Evolutionary conservation across 2,888 invertebrate genomes (phyloP), one percentile per base, ranked within the genome.

Genomic region (Mellilla xanthometata): DNA sequence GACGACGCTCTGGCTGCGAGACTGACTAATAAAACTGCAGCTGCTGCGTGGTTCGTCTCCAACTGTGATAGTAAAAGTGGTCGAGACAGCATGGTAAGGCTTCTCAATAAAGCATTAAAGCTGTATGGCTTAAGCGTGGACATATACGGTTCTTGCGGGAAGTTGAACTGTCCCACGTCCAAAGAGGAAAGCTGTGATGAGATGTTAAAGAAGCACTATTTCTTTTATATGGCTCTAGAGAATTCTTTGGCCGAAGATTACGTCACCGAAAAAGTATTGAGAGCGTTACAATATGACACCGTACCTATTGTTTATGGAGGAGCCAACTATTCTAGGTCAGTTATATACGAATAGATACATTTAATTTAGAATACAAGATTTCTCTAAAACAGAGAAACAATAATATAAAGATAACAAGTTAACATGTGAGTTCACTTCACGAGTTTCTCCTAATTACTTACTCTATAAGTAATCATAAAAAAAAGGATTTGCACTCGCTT

Each of bases 171-270:
- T 45, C 68, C 81, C 0, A 64, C 56, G 43, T 24, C 58, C 0
- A 54, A 49, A 2, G 54, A 62, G n/a, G 35, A 61, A 0, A 63
- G 62, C 10, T 90, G 89, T 45, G 64, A 76, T 38, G 51, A 44
- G 13, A 68, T 78, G 56, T 48, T 91, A 30, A 87, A 91, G 50
- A 79, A 72, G 8, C 87, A 93, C 43, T 95, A 95, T 73, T 94
- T 92, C 67, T 95, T 95, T 67, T 95, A 95, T 65, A 72, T 95
- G 51, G 81, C 92, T 0, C 93, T 95, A 62, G 95, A 95, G 76
- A 95, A 95, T 72, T 93, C 94, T 1, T 91, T 94, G 56, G 93
- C 93, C 59, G 82, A 81, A 34, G 88, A 88, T 55, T 88, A 87
- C 31, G 81, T 87, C 2, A 85, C 88, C 0, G 88, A 88, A 66